These are phyloP conservation scores for Saccostrea glomerata DNA, from an alignment of 1,140 invertebrate species.

Conservation along the genomic window DNA sequence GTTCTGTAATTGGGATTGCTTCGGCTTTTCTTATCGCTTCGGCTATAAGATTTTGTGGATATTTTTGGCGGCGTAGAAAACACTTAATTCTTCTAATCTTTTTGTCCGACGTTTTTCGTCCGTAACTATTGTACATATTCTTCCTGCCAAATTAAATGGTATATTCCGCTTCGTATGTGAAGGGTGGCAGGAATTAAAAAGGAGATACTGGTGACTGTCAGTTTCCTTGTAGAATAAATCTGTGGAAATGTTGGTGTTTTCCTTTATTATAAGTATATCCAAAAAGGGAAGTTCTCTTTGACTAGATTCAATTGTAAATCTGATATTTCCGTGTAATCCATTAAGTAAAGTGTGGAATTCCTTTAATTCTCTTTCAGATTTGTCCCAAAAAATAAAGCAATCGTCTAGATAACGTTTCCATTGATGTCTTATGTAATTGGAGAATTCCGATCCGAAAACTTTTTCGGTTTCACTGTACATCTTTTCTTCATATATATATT, in stretches of 20 bases:
- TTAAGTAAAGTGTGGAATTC: constrained; percentile 15
- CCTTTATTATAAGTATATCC: constrained; percentile 30
- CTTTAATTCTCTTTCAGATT: neutral
- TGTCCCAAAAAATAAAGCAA: constrained; percentile 41
- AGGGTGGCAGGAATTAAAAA: neutral
- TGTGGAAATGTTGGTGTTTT: constrained; percentile 4
- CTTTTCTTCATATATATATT: no score
- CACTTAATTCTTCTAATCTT: neutral
- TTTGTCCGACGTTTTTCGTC: neutral
- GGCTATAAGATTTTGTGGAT: neutral
- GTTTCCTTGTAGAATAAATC: constrained; percentile 37
- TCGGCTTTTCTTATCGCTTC: neutral
- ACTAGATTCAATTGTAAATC: constrained; percentile 30
- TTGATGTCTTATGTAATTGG: neutral
- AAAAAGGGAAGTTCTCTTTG: neutral
- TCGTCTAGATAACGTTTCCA: constrained; percentile 24
- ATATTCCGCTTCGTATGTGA: neutral
- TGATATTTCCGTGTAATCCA: constrained; percentile 7
- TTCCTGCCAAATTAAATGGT: neutral
- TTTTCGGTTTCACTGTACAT: neutral
- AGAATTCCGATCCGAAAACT: neutral
- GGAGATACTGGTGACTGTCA: constrained; percentile 17
- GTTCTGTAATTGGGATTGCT: neutral
- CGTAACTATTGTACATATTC: neutral
- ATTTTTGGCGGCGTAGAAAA: neutral